Evolutionary conservation across 2,113 vertebrate species (phyloP).

Genomic region (Catagonus wagneri): DNA sequence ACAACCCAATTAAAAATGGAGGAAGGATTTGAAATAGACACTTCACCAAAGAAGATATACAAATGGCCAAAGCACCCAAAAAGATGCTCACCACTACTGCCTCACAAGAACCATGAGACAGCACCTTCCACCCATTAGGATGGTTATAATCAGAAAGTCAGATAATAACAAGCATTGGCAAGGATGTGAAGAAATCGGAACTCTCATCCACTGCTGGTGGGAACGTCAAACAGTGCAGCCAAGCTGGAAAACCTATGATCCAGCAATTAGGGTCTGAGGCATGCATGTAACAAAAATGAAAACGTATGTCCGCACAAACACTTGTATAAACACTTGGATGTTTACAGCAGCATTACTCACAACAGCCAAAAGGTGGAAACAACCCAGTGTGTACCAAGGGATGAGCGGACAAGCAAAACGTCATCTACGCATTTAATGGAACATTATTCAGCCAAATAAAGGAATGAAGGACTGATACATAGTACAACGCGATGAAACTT

Average conservation of each 20-base stretch:
- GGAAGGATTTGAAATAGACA: background rate
- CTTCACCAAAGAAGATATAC: background rate
- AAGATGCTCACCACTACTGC: background rate
- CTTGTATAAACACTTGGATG: background rate
- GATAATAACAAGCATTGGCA: background rate
- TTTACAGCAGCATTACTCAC: background rate
- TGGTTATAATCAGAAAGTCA: background rate
- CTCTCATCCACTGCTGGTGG: background rate
- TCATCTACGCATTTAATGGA: fast-evolving
- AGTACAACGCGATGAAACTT: background rate
- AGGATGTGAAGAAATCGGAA: background rate
- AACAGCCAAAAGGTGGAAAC: background rate
- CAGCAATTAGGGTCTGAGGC: background rate
- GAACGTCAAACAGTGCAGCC: background rate
- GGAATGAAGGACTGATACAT: background rate
- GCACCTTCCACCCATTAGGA: background rate
- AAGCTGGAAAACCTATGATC: background rate
- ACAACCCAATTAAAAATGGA: background rate
- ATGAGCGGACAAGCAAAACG: background rate
- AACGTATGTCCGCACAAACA: background rate
- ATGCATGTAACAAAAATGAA: background rate
- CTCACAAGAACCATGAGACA: background rate
- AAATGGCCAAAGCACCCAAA: background rate
- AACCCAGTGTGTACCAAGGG: background rate
- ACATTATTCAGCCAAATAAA: background rate